Base-by-base conservation (phyloP, 2,113 vertebrate genomes). In the Daubentonia madagascariensis region DNA sequence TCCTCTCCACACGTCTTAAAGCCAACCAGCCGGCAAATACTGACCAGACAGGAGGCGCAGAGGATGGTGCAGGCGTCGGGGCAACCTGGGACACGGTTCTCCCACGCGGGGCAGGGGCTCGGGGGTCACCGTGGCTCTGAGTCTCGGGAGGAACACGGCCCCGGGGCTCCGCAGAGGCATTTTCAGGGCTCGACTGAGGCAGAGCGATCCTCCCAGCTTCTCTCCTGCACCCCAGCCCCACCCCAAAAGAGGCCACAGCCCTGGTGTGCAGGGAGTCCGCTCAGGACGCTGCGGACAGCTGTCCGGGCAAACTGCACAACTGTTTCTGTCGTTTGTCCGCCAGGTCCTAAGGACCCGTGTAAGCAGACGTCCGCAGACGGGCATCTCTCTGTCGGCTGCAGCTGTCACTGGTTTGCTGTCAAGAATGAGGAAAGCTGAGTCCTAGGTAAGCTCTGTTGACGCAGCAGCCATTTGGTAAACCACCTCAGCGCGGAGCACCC, bases 261-360 rank as follows among this genome's bases (percentile, higher is more conserved):
- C 22, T 1, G 0, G 11, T 3, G 17, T 14, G 9, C 25, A 13
- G 65, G 2, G 2, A 2, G 30, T 17, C 57, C 6, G 17, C 50
- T 8, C 3, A 0, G 8, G 8, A 3, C 63, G 1, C 28, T 14
- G 23, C 9, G 17, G 4, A 28, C 3, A 6, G 25, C 61, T 16
- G 6, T 28, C 0, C 13, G 43, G 3, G 52, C 8, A 67, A 48
- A 70, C 13, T 2, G 11, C 8, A 1, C 0, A 0, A 13, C 22
- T 2, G 0, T 6, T 11, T 10, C 8, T 5, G n/a, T 4, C 5
- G 75, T 1, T 35, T 63, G 4, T 25, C 25, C 11, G 11, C 25
- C 57, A 10, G 25, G 25, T 1, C 30, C 25, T 12, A 5, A 63
- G 25, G 25, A 4, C 13, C 25, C 10, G 40, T 45, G 18, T 1